Evolutionary conservation across 1,140 invertebrate species (phyloP).

Genomic region (Zaprionus nigranus): DNA sequence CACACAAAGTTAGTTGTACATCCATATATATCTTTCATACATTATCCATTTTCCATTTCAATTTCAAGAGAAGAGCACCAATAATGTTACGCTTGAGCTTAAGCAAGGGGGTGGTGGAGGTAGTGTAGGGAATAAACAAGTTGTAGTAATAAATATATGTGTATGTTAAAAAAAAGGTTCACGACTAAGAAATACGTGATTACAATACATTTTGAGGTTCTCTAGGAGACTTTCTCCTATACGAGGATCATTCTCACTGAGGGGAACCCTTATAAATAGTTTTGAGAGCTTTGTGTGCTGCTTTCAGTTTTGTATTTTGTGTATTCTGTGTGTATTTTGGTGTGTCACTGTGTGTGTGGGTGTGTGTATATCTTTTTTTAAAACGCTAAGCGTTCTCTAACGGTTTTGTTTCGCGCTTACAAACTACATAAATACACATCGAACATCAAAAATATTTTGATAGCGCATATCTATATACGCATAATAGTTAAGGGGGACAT

Average conservation of each 20-base stretch:
- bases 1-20: conserved; percentile 45
- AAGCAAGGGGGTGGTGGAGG: conserved; percentile 25
- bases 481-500: conserved; percentile 38
- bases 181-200: conserved; percentile 52
- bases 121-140: conserved; percentile 34
- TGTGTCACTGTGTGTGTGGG: conserved; percentile 17
- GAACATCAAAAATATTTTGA: conserved; percentile 79
- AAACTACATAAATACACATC: conserved; percentile 81
- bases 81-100: conserved; percentile 75
- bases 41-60: conserved; percentile 20
- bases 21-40: conserved; percentile 41
- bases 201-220: conserved; percentile 45
- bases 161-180: conserved; percentile 10
- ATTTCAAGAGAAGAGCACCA: conserved; percentile 66
- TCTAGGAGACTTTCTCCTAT: conserved; percentile 3
- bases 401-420: conserved; percentile 68
- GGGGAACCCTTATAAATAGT: conserved; percentile 24
- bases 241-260: background rate
- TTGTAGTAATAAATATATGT: conserved; percentile 61
- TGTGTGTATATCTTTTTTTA: conserved; percentile 61
- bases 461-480: conserved; percentile 49
- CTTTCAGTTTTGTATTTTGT: conserved; percentile 28
- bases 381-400: conserved; percentile 81
- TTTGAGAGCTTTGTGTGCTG: conserved; percentile 34
- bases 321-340: conserved; percentile 20